phyloP scores from a whole-genome alignment of 2,797 vertebrate genomes.

The Falco biarmicus region DNA sequence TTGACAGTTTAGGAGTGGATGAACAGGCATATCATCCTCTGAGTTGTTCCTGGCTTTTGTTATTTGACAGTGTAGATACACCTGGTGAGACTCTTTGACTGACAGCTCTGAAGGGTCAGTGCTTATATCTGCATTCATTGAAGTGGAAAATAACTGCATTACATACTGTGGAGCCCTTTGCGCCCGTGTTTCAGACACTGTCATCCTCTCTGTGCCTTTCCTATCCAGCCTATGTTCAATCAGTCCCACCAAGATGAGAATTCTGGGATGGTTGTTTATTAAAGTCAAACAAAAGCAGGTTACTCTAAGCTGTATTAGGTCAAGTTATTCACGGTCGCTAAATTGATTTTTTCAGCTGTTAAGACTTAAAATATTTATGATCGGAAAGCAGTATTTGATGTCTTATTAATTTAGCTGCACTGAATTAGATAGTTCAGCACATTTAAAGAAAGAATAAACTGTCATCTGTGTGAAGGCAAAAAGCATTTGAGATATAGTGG shows the following conservation, averaged over 20 bases:
- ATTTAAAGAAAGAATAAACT: background rate
- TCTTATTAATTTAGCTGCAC: background rate
- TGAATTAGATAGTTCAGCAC: background rate
- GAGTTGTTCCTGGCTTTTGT: background rate
- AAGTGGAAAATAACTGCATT: background rate
- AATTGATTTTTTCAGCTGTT: background rate
- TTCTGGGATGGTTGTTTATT: background rate
- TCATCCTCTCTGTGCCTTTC: background rate
- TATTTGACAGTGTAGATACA: background rate
- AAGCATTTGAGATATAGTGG: background rate
- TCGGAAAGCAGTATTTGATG: background rate
- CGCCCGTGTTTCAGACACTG: background rate
- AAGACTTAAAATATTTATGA: background rate
- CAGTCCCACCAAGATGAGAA: background rate
- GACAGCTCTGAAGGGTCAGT: background rate
- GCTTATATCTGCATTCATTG: background rate
- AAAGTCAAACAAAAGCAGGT: background rate
- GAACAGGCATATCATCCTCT: background rate
- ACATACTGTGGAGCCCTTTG: background rate
- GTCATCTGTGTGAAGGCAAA: background rate
- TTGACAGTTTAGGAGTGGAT: background rate
- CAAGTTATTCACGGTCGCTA: background rate
- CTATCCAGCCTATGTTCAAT: background rate
- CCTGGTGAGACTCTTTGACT: background rate
- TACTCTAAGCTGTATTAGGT: background rate